Evolutionary conservation across 2,113 vertebrate genomes (phyloP), one percentile per base, ranked within the genome.

Genomic region (Hippocampus zosterae): DNA sequence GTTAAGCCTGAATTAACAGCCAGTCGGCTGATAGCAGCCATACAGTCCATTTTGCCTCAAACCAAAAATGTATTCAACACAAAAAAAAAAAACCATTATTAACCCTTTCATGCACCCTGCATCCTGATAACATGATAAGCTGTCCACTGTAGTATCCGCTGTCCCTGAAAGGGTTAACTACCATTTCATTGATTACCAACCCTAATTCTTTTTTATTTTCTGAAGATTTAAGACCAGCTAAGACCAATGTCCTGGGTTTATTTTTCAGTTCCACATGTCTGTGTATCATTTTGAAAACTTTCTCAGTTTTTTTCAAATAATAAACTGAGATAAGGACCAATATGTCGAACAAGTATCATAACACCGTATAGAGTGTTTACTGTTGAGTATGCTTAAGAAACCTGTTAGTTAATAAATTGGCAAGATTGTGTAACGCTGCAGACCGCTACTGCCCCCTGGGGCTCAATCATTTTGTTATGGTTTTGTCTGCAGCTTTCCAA

Each of bases 361-460:
- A 33, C 68, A 8, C 13, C 71, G 62, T 33, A 21, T 65, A 13
- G 52, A 65, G 25, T 18, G n/a, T 62, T 25, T 66, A 33, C 37
- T 75, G 9, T 57, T 18, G 61, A 69, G 65, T 56, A 56, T 16
- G 15, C 61, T 64, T 21, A 44, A 2, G 10, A 62, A 13, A 56
- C 41, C 37, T n/a, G 52, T 55, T 10, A 46, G 27, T 57, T 8
- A 46, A 33, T 29, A 19, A 29, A 25, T 68, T 55, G 68, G 33
- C 19, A 3, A 23, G 65, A 61, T 46, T 65, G 55, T 27, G 23
- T 57, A 21, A 50, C n/a, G 8, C 64, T 67, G 67, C 21, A 8
- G 66, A 69, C 61, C 70, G 68, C 84, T 65, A 71, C 74, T 86
- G 85, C 71, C 84, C 68, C 53, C 84, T 85, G 71, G 81, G 77